Percentiles rank a stretch among this genome's conserved stretches.
Evolutionary conservation across 2,888 invertebrate species (phyloP).

Genomic region (Caenorhabditis becei): DNA sequence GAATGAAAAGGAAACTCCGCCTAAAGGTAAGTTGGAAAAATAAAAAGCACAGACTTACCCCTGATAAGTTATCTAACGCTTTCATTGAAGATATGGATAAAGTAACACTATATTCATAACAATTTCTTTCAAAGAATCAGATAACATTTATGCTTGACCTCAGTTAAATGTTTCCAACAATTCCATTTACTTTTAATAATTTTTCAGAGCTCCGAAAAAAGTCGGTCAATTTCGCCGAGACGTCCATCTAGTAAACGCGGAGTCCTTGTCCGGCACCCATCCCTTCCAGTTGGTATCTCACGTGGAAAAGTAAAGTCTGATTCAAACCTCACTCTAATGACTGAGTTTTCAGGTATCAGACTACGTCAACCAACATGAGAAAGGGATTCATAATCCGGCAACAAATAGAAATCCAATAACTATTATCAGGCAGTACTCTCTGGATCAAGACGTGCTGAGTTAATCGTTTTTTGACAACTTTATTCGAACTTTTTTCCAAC

Average conservation of each 20-base stretch:
- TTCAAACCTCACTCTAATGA: too few relatives aligned
- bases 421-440: conserved; percentile 68
- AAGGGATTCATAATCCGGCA: conserved; percentile 77
- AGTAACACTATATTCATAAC: too few relatives aligned
- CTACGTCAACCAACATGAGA: conserved; percentile 76
- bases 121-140: too few relatives aligned
- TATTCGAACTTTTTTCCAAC: too few relatives aligned
- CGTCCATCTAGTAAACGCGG: conserved; percentile 53
- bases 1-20: conserved; percentile 52
- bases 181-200: too few relatives aligned
- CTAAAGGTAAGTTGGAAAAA: conserved; percentile 40
- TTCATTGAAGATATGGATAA: too few relatives aligned
- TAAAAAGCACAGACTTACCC: conserved; percentile 1
- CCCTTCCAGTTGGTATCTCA: conserved; percentile 66
- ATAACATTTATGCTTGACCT: too few relatives aligned
- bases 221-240: conserved; percentile 73
- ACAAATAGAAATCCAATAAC: conserved; percentile 64
- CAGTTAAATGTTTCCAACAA: too few relatives aligned
- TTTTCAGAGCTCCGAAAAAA: conserved; percentile 69
- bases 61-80: conserved; percentile 1
- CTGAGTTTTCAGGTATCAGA: too few relatives aligned
- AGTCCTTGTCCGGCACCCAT: conserved; percentile 63
- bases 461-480: not conserved
- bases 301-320: conserved; percentile 71
- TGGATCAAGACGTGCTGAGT: conserved; percentile 45